Percentiles rank a stretch among this genome's conserved stretches.
phyloP scores from a whole-genome alignment of 2,888 invertebrate genomes.

The Cheilosia vulpina region DNA sequence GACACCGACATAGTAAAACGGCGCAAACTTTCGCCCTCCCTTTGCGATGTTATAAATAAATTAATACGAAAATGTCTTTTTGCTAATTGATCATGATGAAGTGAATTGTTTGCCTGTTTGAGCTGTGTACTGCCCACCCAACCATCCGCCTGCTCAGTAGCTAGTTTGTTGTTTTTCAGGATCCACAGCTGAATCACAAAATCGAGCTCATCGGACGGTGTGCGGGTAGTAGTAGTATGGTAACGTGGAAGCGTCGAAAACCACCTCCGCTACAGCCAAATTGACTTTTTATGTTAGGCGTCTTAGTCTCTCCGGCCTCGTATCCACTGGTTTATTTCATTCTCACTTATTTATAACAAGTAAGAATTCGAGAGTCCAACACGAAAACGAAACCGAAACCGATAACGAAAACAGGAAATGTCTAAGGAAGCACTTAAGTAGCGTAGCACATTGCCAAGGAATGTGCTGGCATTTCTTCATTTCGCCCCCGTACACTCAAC shows the following conservation, averaged over 20 bases:
- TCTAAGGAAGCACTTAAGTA: conserved; percentile 72
- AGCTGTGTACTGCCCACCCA: background rate
- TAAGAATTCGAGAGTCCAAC: conserved; percentile 43
- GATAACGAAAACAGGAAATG: conserved; percentile 63
- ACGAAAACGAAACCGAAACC: conserved; percentile 33
- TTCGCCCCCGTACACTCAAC: conserved; percentile 3
- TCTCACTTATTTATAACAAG: conserved; percentile 68
- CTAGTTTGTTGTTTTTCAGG: background rate
- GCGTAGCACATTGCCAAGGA: conserved; percentile 65
- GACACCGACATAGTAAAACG: background rate
- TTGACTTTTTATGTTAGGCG: conserved; percentile 67
- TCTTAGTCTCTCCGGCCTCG: conserved; percentile 46
- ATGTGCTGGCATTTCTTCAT: conserved; percentile 52
- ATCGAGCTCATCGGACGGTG: background rate
- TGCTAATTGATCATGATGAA: conserved; percentile 65
- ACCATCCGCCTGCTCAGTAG: background rate
- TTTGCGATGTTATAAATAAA: conserved; percentile 51
- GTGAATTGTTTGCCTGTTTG: conserved; percentile 33
- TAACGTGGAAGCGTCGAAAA: conserved; percentile 34
- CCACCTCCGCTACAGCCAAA: conserved; percentile 47
- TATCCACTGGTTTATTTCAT: conserved; percentile 57
- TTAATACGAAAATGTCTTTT: conserved; percentile 42
- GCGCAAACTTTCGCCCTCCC: conserved; percentile 12
- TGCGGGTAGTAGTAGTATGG: conserved; percentile 5
- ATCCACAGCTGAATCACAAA: conserved; percentile 5